phyloP scores from a whole-genome alignment of 2,888 invertebrate species.

The Polietes domitor region DNA sequence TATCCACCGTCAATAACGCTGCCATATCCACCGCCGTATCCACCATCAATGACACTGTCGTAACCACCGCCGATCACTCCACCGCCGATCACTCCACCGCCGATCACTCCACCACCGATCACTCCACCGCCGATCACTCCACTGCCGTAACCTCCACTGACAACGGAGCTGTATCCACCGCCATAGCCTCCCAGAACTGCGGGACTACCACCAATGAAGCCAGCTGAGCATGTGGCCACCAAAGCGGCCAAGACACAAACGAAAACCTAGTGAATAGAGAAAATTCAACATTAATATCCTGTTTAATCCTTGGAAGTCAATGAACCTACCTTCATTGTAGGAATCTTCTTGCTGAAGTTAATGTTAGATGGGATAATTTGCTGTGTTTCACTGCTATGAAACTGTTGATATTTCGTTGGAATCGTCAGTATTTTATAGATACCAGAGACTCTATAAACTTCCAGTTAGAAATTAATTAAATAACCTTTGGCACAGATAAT shows the following conservation, averaged over 20 bases:
- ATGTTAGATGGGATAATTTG: slow-evolving; percentile 20
- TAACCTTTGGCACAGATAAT: no score
- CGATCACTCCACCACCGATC: neutral
- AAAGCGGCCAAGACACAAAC: slow-evolving; percentile 60
- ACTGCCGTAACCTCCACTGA: no score
- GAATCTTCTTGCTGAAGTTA: slow-evolving; percentile 46
- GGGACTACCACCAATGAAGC: slow-evolving; percentile 48
- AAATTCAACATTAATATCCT: no score
- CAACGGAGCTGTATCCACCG: slow-evolving; percentile 44
- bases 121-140: no score
- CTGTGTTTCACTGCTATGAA: slow-evolving; percentile 37
- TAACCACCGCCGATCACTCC: slow-evolving; percentile 63
- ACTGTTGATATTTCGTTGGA: slow-evolving; percentile 50
- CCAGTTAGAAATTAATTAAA: no score
- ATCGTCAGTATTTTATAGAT: slow-evolving; percentile 57
- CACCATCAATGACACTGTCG: slow-evolving; percentile 70
- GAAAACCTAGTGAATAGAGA: slow-evolving; percentile 51
- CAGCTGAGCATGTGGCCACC: slow-evolving; percentile 62
- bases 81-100: neutral
- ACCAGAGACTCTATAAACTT: neutral
- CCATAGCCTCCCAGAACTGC: slow-evolving; percentile 43
- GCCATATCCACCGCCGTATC: no score
- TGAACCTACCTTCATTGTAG: slow-evolving; percentile 62
- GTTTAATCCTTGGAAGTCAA: no score
- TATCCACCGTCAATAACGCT: no score